phyloP scores from a whole-genome alignment of 2,888 invertebrate species.

The Aphodius granarius region DNA sequence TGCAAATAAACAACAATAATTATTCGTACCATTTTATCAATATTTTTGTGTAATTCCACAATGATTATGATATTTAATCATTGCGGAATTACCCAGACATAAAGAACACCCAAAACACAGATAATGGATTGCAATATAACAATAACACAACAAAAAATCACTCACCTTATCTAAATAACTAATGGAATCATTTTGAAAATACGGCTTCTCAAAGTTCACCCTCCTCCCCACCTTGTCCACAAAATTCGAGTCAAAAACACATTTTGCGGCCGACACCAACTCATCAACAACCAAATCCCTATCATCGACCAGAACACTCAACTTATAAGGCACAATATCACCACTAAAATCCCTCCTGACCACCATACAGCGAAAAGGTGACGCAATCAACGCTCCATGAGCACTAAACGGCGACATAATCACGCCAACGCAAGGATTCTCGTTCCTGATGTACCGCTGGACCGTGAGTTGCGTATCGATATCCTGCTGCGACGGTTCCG shows the following conservation, averaged over 20 bases:
- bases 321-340: slow-evolving; percentile 57
- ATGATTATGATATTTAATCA: too few relatives aligned
- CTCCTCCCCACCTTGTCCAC: slow-evolving; percentile 38
- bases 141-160: slow-evolving; percentile 1
- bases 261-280: slow-evolving; percentile 51
- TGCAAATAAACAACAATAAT: too few relatives aligned
- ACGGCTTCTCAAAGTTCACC: slow-evolving; percentile 51
- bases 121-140: neutral
- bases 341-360: slow-evolving; percentile 51
- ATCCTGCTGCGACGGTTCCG: slow-evolving; percentile 71
- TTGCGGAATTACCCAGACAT: neutral
- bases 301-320: slow-evolving; percentile 55
- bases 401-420: slow-evolving; percentile 68
- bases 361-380: slow-evolving; percentile 62
- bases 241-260: slow-evolving; percentile 45
- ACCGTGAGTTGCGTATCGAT: slow-evolving; percentile 66
- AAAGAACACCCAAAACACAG: too few relatives aligned
- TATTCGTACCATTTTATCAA: too few relatives aligned
- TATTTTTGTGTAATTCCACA: too few relatives aligned
- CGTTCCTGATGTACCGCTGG: slow-evolving; percentile 59
- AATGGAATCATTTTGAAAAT: slow-evolving; percentile 57
- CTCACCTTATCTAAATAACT: slow-evolving; percentile 61
- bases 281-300: slow-evolving; percentile 45
- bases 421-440: slow-evolving; percentile 64
- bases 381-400: slow-evolving; percentile 56